Percentiles rank a stretch among this genome's conserved stretches.
These are phyloP conservation scores for Hylomyscus alleni DNA, from an alignment of 2,797 vertebrate genomes.

Conservation along the genomic window DNA sequence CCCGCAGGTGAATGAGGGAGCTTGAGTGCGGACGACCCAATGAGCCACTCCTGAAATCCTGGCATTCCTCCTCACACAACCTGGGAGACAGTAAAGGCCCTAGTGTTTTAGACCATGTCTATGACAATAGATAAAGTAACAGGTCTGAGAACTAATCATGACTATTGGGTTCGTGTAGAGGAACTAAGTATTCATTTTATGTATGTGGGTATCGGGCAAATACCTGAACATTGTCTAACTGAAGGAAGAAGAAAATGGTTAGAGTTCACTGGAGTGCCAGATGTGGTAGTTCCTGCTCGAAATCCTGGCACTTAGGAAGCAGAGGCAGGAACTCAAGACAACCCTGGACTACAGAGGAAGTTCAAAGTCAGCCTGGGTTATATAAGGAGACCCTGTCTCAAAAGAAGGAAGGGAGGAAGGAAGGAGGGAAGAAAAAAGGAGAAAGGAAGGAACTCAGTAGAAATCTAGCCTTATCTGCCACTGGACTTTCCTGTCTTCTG, in stretches of 20 bases:
- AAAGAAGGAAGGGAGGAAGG: neutral
- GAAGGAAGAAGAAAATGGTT: neutral
- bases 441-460: neutral
- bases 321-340: neutral
- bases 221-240: neutral
- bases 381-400: neutral
- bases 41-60: neutral
- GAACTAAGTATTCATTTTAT: neutral
- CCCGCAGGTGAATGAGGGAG: neutral
- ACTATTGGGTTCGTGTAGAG: neutral
- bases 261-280: neutral
- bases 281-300: neutral
- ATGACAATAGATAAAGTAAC: neutral
- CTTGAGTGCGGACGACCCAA: neutral
- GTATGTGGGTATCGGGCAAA: neutral
- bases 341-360: neutral
- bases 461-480: neutral
- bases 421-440: fast-evolving
- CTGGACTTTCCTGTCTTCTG: neutral
- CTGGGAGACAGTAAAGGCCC: neutral
- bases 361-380: neutral
- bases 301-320: neutral
- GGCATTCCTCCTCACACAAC: neutral
- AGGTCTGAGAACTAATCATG: neutral
- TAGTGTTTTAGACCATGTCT: neutral